Conservation (phyloP, 2,888 invertebrate genomes). For the Seira ritae region DNA sequence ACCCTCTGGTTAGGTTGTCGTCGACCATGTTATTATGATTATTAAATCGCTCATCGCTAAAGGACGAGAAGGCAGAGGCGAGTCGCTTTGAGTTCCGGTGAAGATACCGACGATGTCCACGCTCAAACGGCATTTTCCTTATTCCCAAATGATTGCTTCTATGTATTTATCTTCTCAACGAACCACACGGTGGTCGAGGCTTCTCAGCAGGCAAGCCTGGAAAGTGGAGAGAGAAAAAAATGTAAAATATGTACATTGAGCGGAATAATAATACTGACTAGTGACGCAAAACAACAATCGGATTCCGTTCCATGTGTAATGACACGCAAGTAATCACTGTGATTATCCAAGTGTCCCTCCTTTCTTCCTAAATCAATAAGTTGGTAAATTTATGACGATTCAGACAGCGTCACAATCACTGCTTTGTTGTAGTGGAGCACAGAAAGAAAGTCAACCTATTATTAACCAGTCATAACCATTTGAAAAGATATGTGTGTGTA, state of each 20-base stretch:
- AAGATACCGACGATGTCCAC: neutral
- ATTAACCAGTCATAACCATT: conserved; percentile 25
- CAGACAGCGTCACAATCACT: neutral
- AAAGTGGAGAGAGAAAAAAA: too few species aligned
- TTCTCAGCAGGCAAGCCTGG: too few species aligned
- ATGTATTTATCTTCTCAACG: too few species aligned
- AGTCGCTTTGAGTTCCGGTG: neutral
- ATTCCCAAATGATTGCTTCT: neutral
- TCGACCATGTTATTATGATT: neutral
- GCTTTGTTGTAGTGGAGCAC: neutral
- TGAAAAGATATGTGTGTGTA: neutral
- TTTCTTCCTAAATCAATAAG: conserved; percentile 3
- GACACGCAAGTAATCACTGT: too few species aligned
- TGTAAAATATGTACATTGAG: too few species aligned
- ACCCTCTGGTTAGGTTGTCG: neutral
- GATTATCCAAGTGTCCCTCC: neutral
- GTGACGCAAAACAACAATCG: too few species aligned
- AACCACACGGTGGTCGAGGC: too few species aligned
- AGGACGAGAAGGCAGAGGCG: neutral
- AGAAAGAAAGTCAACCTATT: neutral
- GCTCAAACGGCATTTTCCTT: neutral
- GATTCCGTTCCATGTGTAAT: too few species aligned
- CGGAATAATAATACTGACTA: too few species aligned
- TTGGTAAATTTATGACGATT: neutral
- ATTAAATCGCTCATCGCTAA: neutral